Base-by-base conservation (phyloP, 2,888 invertebrate species). In the Hermaeophaga mercurialis region DNA sequence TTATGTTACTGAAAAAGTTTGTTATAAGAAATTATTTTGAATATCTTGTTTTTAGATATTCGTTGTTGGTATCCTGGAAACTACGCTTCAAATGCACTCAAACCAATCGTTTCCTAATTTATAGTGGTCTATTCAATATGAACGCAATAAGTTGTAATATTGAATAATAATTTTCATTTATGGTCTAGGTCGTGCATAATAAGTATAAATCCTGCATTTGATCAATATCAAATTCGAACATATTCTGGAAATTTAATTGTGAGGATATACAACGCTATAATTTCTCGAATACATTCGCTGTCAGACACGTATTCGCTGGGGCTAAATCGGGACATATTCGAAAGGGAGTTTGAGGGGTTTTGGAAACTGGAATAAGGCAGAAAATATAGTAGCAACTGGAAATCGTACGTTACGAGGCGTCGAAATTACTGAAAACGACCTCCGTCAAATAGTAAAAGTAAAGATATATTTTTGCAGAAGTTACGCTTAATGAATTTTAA, bases 191-290 rank as follows among this genome's bases (percentile, higher is more conserved):
- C n/a, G 11, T 8, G 1, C 1, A 3, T 31, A 31, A 31, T 31
- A 31, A 31, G 31, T n/a, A 11, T 31, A 11, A 31, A 36, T 33
- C 14, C 12, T 33, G 14, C 9, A 45, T 33, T 45, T 45, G 31
- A 45, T 45, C 45, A 45, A 45, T 45, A 45, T 45, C 31, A 31
- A 33, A 45, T 45, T 31, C 31, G 45, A 31, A 45, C 19, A 45
- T 45, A 45, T 31, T 45, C 45, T 31, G 34, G 36, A 36, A 47
- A 47, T 47, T 47, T 47, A 47, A 47, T 47, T 36, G 36, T 36
- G 24, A 36, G 33, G 47, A 47, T 28, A 47, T 47, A 47, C 36
- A 22, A 15, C 34, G 47, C 47, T 14, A 47, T 48, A 48, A 48
- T 48, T 48, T 26, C 48, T 48, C 24, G 38, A 48, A 19, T 48